Conservation (phyloP, 2,888 invertebrate species). For the Oxyscelio sp. region DNA sequence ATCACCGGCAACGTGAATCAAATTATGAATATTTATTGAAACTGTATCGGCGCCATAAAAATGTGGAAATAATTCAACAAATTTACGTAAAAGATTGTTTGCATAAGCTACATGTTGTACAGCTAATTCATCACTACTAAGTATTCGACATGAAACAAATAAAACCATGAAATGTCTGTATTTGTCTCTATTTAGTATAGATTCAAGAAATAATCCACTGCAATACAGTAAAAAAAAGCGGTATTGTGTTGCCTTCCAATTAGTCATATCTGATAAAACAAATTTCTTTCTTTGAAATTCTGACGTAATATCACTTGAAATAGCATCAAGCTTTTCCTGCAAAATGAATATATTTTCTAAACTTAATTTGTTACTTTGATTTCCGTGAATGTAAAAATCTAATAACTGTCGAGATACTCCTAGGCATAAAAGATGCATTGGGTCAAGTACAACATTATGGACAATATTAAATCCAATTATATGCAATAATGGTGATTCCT, state of each 20-base stretch:
- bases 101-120: slow-evolving; percentile 17
- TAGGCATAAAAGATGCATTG: slow-evolving; percentile 48
- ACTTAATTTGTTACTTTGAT: background rate
- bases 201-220: slow-evolving; percentile 7
- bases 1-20: slow-evolving; percentile 34
- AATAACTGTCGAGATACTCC: slow-evolving; percentile 9
- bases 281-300: slow-evolving; percentile 25
- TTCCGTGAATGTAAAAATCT: background rate
- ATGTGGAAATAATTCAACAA: slow-evolving; percentile 19
- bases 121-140: slow-evolving; percentile 8
- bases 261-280: slow-evolving; percentile 2
- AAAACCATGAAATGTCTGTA: slow-evolving; percentile 52
- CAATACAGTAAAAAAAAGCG: slow-evolving; percentile 30
- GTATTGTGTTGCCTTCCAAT: slow-evolving; percentile 43
- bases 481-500: slow-evolving; percentile 23
- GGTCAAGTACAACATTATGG: slow-evolving; percentile 27
- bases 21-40: slow-evolving; percentile 15
- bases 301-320: slow-evolving; percentile 6
- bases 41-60: slow-evolving; percentile 27
- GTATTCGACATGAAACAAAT: slow-evolving; percentile 28
- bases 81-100: slow-evolving; percentile 10
- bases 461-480: slow-evolving; percentile 38
- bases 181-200: background rate
- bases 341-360: slow-evolving; percentile 4
- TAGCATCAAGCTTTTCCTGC: background rate